phyloP scores from a whole-genome alignment of 2,113 vertebrate species.

The Calonectris borealis region DNA sequence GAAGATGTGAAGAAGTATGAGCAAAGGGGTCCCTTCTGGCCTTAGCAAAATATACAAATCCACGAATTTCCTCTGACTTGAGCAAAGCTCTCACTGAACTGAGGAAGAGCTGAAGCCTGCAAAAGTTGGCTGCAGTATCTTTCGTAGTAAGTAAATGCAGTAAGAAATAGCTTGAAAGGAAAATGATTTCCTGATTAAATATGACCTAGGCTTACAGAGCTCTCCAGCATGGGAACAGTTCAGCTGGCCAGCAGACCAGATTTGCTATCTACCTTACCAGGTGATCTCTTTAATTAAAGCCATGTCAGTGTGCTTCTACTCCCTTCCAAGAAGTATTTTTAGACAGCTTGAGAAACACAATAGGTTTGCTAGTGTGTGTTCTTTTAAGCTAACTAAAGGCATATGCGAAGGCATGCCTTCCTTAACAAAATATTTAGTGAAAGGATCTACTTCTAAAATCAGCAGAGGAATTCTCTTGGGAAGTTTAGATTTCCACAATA shows the following conservation, averaged over 20 bases:
- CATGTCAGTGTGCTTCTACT: neutral
- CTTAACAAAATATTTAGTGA: slow-evolving; percentile 29
- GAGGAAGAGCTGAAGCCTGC: neutral
- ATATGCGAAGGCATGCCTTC: neutral
- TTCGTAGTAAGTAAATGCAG: neutral
- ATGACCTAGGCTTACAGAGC: neutral
- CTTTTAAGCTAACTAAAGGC: neutral
- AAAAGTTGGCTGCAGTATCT: neutral
- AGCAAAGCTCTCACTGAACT: neutral
- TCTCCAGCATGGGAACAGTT: neutral
- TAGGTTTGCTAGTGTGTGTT: neutral
- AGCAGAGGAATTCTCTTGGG: neutral
- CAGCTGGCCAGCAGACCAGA: neutral
- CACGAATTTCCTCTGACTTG: neutral
- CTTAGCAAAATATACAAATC: neutral
- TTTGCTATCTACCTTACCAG: neutral
- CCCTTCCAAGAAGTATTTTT: neutral
- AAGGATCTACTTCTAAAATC: neutral
- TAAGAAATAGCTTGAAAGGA: neutral
- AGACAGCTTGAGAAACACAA: neutral
- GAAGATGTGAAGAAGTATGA: neutral
- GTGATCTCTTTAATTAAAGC: neutral
- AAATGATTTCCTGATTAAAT: neutral
- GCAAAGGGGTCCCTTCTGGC: neutral
- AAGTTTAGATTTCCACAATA: slow-evolving; percentile 29